Percentiles rank a stretch among this genome's conserved stretches.
Conservation (phyloP, 2,888 invertebrate species). For the Abrostola tripartita region DNA sequence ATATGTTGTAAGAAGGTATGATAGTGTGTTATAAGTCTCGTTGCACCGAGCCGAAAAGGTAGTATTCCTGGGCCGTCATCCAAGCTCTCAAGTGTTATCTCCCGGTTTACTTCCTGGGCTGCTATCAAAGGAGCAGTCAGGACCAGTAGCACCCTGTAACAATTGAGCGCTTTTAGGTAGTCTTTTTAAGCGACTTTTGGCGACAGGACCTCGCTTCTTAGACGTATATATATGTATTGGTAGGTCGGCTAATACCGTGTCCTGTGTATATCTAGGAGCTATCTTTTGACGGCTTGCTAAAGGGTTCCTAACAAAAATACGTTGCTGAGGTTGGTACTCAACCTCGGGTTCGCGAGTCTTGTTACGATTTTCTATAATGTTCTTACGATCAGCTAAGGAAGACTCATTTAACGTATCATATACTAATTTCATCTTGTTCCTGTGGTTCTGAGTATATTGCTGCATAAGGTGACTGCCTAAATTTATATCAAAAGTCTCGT, state of each 20-base stretch:
- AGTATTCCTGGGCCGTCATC: neutral
- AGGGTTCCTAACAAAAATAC: neutral
- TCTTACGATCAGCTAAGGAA: neutral
- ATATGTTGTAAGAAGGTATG: slow-evolving; percentile 13
- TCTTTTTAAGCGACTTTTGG: neutral
- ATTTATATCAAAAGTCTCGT: slow-evolving; percentile 1
- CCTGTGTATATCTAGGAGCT: neutral
- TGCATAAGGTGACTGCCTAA: neutral
- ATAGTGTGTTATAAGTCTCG: neutral
- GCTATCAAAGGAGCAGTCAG: too few species aligned
- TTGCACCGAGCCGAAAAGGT: slow-evolving; percentile 3
- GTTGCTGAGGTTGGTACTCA: neutral
- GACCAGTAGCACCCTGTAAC: too few species aligned
- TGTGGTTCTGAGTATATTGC: neutral
- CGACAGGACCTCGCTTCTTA: slow-evolving; percentile 3
- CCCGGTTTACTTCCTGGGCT: too few species aligned
- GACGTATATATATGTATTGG: slow-evolving; percentile 6
- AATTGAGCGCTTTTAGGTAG: too few species aligned
- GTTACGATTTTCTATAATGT: neutral
- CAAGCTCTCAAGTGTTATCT: too few species aligned
- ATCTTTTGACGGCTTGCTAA: neutral
- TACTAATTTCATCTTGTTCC: neutral
- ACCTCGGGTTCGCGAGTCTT: neutral
- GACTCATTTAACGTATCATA: neutral
- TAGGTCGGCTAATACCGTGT: neutral